Base-by-base conservation (phyloP, 2,113 vertebrate genomes). In the Galbula dea region DNA sequence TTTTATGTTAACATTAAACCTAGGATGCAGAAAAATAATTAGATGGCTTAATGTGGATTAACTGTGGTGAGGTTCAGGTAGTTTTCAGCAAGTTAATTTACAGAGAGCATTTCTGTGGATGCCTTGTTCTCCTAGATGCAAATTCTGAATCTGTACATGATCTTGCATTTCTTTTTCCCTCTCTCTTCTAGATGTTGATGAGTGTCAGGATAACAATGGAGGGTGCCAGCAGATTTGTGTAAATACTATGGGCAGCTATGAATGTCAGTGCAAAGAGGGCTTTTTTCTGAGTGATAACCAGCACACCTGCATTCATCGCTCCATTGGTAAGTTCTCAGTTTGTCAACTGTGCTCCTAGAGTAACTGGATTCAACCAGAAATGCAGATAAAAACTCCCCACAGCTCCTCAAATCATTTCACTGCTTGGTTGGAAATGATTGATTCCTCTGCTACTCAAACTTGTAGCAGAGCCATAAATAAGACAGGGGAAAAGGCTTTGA, bases 261-360 rank as follows among this genome's bases (percentile, higher is more conserved):
- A 99, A 96, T 99, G 99, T 48, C 98, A 97, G 89, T 99, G 99
- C 96, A 99, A 98, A 73, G 93, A 98, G 0, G 98, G 99, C 45
- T 99, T 99, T 94, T 99, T 99, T 95, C 98, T 99, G 94, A 99
- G 99, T 34, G 99, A 99, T 97, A 99, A 99, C 97, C 99, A 99
- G 95, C 99, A 99, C 61, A 99, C 99, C 95, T 99, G 99, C 92
- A 99, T 99, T 95, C 99, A 99, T 96, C 99, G 99, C 96, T 99
- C 99, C 82, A 98, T 98, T 46, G 99, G 99, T 99, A 96, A 98
- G 99, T 97, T 16, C 30, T 67, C 37, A 36, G 20, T 6, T 1
- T 52, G 17, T 20, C 34, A 77, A 52, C 41, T 8, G 5, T 54
- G 34, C 15, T 58, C 26, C 66, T 80, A 26, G 23, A 69, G 37